Evolutionary conservation across 2,888 invertebrate genomes (phyloP).

Genomic region (Elegia similella): DNA sequence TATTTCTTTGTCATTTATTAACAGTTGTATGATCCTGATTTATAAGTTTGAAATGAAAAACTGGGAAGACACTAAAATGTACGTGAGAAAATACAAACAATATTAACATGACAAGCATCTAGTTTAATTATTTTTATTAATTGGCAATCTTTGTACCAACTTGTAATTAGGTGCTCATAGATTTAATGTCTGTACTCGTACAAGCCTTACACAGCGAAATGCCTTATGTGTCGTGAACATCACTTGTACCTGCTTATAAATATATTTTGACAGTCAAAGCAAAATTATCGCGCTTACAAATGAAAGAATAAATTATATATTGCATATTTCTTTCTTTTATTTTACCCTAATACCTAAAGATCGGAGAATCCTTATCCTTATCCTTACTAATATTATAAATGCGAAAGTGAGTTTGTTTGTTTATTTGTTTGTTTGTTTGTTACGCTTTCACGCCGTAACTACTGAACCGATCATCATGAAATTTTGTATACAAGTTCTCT

Average conservation of each 20-base stretch:
- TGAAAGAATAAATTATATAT: slow-evolving; percentile 78
- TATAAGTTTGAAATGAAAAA: neutral
- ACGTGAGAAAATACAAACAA: neutral
- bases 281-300: slow-evolving; percentile 80
- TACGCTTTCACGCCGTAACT: too few species aligned
- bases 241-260: slow-evolving; percentile 79
- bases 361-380: too few species aligned
- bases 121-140: neutral
- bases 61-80: neutral
- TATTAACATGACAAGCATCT: neutral
- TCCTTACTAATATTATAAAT: too few species aligned
- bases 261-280: slow-evolving; percentile 80
- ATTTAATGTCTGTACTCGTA: slow-evolving; percentile 6
- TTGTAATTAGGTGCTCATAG: slow-evolving; percentile 9
- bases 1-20: neutral
- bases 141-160: neutral
- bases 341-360: slow-evolving; percentile 22
- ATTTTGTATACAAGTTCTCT: too few species aligned
- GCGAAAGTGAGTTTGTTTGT: too few species aligned
- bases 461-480: too few species aligned
- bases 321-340: slow-evolving; percentile 56
- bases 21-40: neutral
- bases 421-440: too few species aligned
- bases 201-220: slow-evolving; percentile 6
- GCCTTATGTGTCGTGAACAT: slow-evolving; percentile 71